Percentiles rank a stretch among this genome's conserved stretches.
phyloP scores from a whole-genome alignment of 2,113 vertebrate genomes.

The Chascanopsetta lugubris region DNA sequence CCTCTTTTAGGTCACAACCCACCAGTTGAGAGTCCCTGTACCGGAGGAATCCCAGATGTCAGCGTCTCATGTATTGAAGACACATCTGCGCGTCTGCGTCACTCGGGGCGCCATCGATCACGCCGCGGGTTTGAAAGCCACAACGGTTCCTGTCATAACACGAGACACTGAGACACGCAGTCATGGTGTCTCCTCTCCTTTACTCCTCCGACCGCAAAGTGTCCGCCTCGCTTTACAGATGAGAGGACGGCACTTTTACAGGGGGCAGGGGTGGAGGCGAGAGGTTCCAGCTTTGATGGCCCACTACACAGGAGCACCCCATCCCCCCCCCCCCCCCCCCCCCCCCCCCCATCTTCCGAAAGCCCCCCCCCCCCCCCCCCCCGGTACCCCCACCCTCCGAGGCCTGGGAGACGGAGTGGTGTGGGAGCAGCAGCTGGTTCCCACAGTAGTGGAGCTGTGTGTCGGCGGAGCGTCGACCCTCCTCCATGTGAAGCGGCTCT shows the following conservation, averaged over 20 bases:
- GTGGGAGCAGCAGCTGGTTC: constrained; percentile 45
- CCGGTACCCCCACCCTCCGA: too few species aligned
- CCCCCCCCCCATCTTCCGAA: too few species aligned
- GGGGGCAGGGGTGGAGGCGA: constrained; percentile 65
- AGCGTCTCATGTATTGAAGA: not conserved
- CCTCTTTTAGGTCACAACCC: too few species aligned
- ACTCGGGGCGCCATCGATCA: constrained; percentile 13
- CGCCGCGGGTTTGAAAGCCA: constrained; percentile 7
- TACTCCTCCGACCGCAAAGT: constrained; percentile 37
- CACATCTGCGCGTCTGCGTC: constrained; percentile 8
- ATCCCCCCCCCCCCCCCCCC: too few species aligned
- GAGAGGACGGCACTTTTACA: constrained; percentile 55
- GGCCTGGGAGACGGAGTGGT: constrained; percentile 42
- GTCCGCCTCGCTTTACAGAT: constrained; percentile 64
- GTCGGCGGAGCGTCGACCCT: constrained; percentile 21
- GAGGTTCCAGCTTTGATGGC: constrained; percentile 69
- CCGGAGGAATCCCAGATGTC: not conserved
- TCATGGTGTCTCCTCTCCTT: not conserved
- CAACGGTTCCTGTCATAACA: constrained; percentile 40
- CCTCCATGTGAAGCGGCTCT: constrained; percentile 40
- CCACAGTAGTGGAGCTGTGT: constrained; percentile 46
- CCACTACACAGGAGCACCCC: constrained; percentile 41
- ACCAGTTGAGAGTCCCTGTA: too few species aligned
- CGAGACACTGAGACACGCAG: constrained; percentile 30
- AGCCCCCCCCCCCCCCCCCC: too few species aligned